Evolutionary conservation across 2,113 vertebrate species (phyloP).

Genomic region (Natator depressus): DNA sequence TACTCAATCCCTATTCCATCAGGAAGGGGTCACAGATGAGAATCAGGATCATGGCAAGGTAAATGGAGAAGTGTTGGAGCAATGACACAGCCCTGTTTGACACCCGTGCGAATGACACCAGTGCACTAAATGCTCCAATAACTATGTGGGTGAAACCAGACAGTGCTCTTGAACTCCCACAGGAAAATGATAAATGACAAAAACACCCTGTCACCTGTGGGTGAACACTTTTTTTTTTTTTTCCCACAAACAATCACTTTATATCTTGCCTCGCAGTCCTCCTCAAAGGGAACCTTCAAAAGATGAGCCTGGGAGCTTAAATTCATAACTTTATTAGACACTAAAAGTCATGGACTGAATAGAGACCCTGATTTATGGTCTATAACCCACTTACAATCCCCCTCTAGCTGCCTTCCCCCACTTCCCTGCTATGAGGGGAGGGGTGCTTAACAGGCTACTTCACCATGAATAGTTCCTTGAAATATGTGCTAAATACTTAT

Average conservation of each 20-base stretch:
- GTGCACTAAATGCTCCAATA: background rate
- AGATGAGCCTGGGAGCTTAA: background rate
- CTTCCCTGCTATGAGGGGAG: background rate
- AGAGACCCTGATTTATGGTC: background rate
- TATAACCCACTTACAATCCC: background rate
- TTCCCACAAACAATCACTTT: background rate
- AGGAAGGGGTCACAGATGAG: too few species aligned
- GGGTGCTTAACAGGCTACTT: background rate
- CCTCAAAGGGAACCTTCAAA: background rate
- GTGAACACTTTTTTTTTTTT: background rate
- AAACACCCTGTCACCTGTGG: background rate
- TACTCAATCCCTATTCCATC: too few species aligned
- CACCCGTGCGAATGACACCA: too few species aligned
- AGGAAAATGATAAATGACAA: background rate
- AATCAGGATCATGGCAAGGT: too few species aligned
- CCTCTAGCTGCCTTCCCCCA: background rate
- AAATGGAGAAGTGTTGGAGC: too few species aligned
- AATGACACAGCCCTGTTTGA: too few species aligned
- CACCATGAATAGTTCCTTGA: background rate
- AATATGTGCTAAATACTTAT: background rate
- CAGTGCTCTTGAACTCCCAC: background rate
- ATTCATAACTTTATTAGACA: background rate
- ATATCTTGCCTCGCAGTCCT: background rate
- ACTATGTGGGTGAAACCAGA: background rate
- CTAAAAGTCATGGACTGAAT: background rate